These are phyloP conservation scores for Macquaria australasica DNA, from an alignment of 2,113 vertebrate genomes.

Conservation along the genomic window DNA sequence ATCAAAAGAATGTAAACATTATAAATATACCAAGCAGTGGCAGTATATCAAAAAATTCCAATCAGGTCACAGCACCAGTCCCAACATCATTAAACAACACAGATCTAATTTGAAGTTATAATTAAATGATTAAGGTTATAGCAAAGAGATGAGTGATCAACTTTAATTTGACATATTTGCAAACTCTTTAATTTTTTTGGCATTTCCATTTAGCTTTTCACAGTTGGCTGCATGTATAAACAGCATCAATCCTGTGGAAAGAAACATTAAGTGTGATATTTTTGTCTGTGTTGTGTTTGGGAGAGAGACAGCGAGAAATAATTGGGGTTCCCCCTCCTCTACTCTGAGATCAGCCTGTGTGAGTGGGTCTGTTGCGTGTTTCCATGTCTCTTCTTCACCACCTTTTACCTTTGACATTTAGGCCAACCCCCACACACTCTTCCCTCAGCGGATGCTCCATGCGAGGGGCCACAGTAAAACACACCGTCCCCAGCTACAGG, in stretches of 20 bases:
- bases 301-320: slow-evolving; percentile 28
- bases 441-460: slow-evolving; percentile 67
- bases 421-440: slow-evolving; percentile 76
- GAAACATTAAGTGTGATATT: slow-evolving; percentile 50
- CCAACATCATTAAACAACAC: neutral
- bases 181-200: neutral
- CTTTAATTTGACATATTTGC: neutral
- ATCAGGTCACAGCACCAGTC: neutral
- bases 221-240: slow-evolving; percentile 21
- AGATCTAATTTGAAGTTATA: neutral
- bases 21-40: neutral
- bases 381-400: slow-evolving; percentile 63
- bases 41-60: neutral
- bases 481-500: slow-evolving; percentile 60
- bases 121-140: neutral
- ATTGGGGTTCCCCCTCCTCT: slow-evolving; percentile 72
- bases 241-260: slow-evolving; percentile 49
- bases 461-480: slow-evolving; percentile 63
- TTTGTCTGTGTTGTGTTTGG: slow-evolving; percentile 51
- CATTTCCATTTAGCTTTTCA: neutral
- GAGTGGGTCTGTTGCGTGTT: slow-evolving; percentile 77
- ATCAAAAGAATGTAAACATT: neutral
- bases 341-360: slow-evolving; percentile 53
- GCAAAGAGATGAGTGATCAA: neutral
- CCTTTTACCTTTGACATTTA: slow-evolving; percentile 83